A percentile compares a stretch with the other conserved stretches of the same genome.
Conservation (phyloP, 2,888 invertebrate species). For the Hermodice carunculata region DNA sequence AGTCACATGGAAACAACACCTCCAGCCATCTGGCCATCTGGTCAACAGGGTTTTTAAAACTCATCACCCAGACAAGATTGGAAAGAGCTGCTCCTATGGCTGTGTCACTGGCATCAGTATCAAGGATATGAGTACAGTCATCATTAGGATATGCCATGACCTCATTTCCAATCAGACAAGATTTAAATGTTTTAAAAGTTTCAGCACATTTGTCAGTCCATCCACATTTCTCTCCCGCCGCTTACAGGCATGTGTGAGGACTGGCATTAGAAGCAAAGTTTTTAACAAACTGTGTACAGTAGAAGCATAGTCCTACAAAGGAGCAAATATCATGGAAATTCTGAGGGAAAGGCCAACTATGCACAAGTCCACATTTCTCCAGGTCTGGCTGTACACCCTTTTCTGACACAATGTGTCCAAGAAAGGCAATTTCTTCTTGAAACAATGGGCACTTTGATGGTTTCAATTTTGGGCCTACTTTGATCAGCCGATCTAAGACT, state of each 20-base stretch:
- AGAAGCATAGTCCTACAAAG: neutral
- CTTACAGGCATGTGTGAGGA: constrained; percentile 23
- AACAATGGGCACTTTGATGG: neutral
- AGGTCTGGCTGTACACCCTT: neutral
- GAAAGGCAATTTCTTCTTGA: neutral
- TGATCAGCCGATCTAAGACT: constrained; percentile 11
- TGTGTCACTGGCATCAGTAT: constrained; percentile 30
- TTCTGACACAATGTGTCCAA: neutral
- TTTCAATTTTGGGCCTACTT: constrained; percentile 3
- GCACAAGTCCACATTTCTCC: neutral
- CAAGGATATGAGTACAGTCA: constrained; percentile 25
- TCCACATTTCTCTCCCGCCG: constrained; percentile 20
- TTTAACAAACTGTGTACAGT: constrained; percentile 26
- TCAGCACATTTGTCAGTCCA: constrained; percentile 34
- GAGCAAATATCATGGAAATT: neutral
- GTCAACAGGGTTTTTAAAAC: no score
- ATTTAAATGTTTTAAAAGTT: constrained; percentile 31
- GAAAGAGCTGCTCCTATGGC: constrained; percentile 33
- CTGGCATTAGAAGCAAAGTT: constrained; percentile 18
- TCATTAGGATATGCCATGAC: constrained; percentile 32
- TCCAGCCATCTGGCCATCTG: no score
- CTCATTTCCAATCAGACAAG: constrained; percentile 15
- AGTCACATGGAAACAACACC: no score
- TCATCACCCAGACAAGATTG: no score
- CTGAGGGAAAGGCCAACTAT: neutral